Conservation (phyloP, 2,113 vertebrate genomes). For the Strix uralensis region DNA sequence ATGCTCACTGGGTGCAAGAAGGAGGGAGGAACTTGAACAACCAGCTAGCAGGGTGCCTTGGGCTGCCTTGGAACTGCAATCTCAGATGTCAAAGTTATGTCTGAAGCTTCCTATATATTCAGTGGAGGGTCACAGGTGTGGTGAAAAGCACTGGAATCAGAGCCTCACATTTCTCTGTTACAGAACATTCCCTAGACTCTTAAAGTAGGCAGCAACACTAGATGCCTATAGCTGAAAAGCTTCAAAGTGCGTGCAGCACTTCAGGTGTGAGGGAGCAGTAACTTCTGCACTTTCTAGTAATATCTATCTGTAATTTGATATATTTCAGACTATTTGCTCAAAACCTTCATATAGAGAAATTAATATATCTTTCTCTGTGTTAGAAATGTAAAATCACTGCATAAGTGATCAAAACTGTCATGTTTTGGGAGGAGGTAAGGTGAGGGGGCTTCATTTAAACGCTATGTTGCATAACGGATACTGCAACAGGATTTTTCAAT, state of each 20-base stretch:
- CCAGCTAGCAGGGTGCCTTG: not conserved
- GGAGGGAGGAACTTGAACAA: not conserved
- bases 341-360: not conserved
- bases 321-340: not conserved
- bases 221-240: not conserved
- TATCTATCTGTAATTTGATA: not conserved
- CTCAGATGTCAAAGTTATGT: not conserved
- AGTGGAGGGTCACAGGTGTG: not conserved
- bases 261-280: not conserved
- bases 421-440: not conserved
- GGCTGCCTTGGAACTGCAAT: not conserved
- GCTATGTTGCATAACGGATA: not conserved
- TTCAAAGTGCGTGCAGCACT: not conserved
- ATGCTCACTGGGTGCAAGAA: not conserved
- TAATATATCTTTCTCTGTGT: not conserved
- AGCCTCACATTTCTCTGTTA: not conserved
- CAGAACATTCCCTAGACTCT: not conserved
- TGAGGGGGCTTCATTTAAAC: not conserved
- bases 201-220: not conserved
- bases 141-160: not conserved
- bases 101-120: not conserved
- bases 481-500: not conserved
- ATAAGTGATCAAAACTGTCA: not conserved
- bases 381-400: not conserved
- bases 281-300: not conserved